Evolutionary conservation across 2,797 vertebrate species (phyloP), one percentile per base, ranked within the genome.

Genomic region (Poecilia wingei): DNA sequence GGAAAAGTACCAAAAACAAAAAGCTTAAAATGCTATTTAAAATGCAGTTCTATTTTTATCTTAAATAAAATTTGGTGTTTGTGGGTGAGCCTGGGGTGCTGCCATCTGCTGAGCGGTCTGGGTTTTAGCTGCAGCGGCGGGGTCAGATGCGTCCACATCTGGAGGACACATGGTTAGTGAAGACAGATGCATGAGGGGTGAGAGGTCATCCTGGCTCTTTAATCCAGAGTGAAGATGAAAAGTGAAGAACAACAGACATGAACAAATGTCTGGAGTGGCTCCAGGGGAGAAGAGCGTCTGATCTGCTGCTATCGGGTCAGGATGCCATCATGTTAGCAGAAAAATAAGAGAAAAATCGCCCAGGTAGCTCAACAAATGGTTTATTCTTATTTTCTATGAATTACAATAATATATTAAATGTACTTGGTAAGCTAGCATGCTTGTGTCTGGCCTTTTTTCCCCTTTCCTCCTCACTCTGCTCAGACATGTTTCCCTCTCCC

Each of bases 121-220:
- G 22, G 4, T 57, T 78, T 70, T 55, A 51, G 80, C 51, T 53
- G 18, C 25, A n/a, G 73, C 71, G 2, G 49, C 1, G 7, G 51
- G 80, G 55, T 89, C 81, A 84, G 85, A 79, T 79, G 87, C 39
- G 20, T 84, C 72, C 89, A 95, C 96, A 96, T 96, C 93, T 96
- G 95, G 94, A 92, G 87, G 88, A 86, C 95, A 96, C 91, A 95
- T 96, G 94, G 83, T 77, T 75, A 69, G 72, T 41, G 47, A 72
- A 93, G 87, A 93, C 91, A 94, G 90, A 95, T 93, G 88, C 77
- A 49, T 61, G 82, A 81, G 73, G 71, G 92, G 94, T 93, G 88
- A 91, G 69, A 75, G 93, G 93, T 95, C 89, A 86, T 73, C 47
- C 8, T 59, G 82, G 84, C 80, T 70, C 89, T 94, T 92, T 88